Percentiles rank a stretch among this genome's conserved stretches.
These are phyloP conservation scores for Psephotus haematonotus DNA, from an alignment of 2,113 vertebrate genomes.

Conservation along the genomic window DNA sequence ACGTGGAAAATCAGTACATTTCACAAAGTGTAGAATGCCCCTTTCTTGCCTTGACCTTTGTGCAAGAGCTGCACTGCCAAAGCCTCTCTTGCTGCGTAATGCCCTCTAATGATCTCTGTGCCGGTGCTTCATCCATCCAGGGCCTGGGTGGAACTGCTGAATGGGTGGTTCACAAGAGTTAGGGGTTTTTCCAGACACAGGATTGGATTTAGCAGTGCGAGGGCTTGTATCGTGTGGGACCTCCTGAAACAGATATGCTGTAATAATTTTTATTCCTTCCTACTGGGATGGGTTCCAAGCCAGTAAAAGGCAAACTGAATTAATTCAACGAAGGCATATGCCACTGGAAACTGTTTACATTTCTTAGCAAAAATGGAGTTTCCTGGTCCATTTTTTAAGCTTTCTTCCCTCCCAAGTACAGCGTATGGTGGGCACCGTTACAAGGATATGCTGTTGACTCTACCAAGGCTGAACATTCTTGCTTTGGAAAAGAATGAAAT, in stretches of 20 bases:
- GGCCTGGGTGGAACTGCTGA: background rate
- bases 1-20: background rate
- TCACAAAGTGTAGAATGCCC: background rate
- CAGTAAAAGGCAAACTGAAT: slow-evolving; percentile 85
- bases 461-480: background rate
- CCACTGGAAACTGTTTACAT: slow-evolving; percentile 81
- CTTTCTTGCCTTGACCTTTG: slow-evolving; percentile 9
- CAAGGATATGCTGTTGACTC: background rate
- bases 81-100: background rate
- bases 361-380: slow-evolving; percentile 63
- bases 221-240: slow-evolving; percentile 35
- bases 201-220: background rate
- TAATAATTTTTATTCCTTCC: slow-evolving; percentile 76
- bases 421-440: slow-evolving; percentile 20
- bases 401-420: slow-evolving; percentile 16
- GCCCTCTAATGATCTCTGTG: background rate
- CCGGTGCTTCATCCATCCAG: background rate
- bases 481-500: background rate
- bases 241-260: slow-evolving; percentile 69
- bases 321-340: slow-evolving; percentile 83
- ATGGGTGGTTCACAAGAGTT: background rate
- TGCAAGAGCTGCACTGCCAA: background rate
- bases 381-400: slow-evolving; percentile 58
- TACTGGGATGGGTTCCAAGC: slow-evolving; percentile 81
- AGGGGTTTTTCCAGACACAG: background rate